Evolutionary conservation across 2,113 vertebrate genomes (phyloP), one percentile per base, ranked within the genome.

Genomic region (Mormoops blainvillei): DNA sequence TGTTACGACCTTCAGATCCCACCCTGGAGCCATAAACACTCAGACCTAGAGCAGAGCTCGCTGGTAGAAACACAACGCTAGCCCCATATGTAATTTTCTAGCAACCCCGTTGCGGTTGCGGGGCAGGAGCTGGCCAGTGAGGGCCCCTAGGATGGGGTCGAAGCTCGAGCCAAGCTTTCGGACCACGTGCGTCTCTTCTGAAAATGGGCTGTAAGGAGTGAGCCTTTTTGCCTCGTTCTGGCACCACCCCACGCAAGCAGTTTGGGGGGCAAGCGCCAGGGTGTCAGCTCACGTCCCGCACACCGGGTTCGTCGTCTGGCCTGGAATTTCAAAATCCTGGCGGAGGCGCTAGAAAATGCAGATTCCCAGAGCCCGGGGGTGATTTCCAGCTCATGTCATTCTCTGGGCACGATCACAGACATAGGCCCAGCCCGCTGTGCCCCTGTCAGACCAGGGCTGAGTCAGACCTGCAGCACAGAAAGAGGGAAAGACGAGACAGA

Each of bases 331-430:
- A 67, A 28, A 73, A 77, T 84, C 84, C 52, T 19, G 76, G 50
- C 18, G 26, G 87, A 78, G 87, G 38, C 15, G 3, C 3, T 0
- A 26, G 68, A 86, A 74, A 91, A 36, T 71, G 70, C 78, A 33
- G 70, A 36, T 96, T 97, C 96, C 92, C 87, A 77, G 96, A 94
- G 96, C 38, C 41, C 4, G 8, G 80, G 20, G 31, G 65, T 41
- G 5, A 65, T 84, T 97, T 90, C 91, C 89, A 67, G 63, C 74
- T 77, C 5, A 0, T 67, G 41, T 76, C 58, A 31, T 87, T 61
- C 80, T 73, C 58, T 95, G 89, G 70, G 41, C 52, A 19, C 28
- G 15, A 70, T 83, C 61, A 4, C 80, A 74, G 52, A 83, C 36
- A 1, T 3, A 45, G 80, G 24, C 65, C 33, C 43, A 81, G 83